A percentile compares a stretch with the other conserved stretches of the same genome.
These are phyloP conservation scores for Pluvialis apricaria DNA, from an alignment of 2,113 vertebrate genomes.

Conservation along the genomic window DNA sequence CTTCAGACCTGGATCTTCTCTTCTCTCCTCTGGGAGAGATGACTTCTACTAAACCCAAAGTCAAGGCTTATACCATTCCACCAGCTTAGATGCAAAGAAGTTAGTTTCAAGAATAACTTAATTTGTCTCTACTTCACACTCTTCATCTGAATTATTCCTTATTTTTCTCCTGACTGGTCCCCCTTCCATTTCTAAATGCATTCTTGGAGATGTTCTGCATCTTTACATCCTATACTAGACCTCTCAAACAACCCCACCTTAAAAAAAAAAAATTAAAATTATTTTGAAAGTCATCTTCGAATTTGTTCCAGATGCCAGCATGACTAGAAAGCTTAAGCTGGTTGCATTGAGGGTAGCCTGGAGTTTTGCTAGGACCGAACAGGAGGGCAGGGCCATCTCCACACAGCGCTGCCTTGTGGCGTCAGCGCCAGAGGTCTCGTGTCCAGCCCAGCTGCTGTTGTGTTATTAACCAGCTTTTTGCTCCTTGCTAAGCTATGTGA, in stretches of 20 bases:
- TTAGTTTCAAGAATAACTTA: background rate
- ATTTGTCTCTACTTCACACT: background rate
- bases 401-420: background rate
- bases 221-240: background rate
- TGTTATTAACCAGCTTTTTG: background rate
- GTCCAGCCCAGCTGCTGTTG: background rate
- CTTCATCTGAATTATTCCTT: background rate
- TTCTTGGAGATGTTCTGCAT: background rate
- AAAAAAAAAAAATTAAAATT: background rate
- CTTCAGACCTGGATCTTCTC: background rate
- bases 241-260: background rate
- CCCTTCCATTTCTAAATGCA: background rate
- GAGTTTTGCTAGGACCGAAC: background rate
- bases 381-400: background rate
- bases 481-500: background rate
- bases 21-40: background rate
- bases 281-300: background rate
- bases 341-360: background rate
- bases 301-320: background rate
- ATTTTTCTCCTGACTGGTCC: background rate
- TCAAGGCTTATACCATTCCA: background rate
- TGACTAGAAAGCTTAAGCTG: background rate
- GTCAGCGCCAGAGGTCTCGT: accelerated
- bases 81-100: background rate
- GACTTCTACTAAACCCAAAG: background rate